These are phyloP conservation scores for Tetropium fuscum DNA, from an alignment of 2,888 invertebrate genomes.

Conservation along the genomic window DNA sequence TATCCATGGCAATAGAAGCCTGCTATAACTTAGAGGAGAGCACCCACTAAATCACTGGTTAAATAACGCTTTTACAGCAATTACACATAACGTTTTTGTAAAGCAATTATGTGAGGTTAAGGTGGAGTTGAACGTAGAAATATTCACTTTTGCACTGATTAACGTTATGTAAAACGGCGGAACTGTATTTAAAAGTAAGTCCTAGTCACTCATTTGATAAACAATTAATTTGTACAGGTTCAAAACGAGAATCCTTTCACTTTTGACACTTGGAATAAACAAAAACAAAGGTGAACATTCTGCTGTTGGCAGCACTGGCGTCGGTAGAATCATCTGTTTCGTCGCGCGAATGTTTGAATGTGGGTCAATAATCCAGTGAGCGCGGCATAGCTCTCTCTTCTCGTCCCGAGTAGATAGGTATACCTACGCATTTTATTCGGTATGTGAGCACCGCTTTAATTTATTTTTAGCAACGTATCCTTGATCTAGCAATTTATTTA, in stretches of 20 bases:
- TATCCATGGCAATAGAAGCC: constrained; percentile 25
- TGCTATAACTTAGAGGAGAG: constrained; percentile 3
- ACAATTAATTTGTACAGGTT: not conserved
- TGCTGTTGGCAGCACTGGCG: constrained; percentile 32
- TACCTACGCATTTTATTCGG: not conserved
- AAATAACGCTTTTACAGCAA: constrained; percentile 20
- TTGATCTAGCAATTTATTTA: too few relatives aligned
- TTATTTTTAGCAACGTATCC: not conserved
- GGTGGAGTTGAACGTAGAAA: constrained; percentile 7
- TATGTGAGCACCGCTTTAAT: not conserved
- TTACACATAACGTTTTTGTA: constrained; percentile 22
- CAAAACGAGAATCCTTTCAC: constrained; percentile 34
- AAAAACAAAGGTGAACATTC: constrained; percentile 30
- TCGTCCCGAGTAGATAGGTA: not conserved
- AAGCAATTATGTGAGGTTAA: constrained; percentile 45
- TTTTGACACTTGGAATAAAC: constrained; percentile 38
- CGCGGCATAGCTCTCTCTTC: not conserved
- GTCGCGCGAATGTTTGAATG: constrained; percentile 38
- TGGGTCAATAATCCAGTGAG: constrained; percentile 29
- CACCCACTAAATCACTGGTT: not conserved
- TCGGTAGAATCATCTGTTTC: constrained; percentile 30
- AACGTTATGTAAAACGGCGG: constrained; percentile 2
- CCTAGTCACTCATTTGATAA: constrained; percentile 6
- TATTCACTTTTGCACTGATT: constrained; percentile 22
- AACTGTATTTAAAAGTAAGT: constrained; percentile 5